A percentile compares a stretch with the other conserved stretches of the same genome.
These are phyloP conservation scores for Brienomyrus brachyistius DNA, from an alignment of 2,113 vertebrate genomes.

Conservation along the genomic window DNA sequence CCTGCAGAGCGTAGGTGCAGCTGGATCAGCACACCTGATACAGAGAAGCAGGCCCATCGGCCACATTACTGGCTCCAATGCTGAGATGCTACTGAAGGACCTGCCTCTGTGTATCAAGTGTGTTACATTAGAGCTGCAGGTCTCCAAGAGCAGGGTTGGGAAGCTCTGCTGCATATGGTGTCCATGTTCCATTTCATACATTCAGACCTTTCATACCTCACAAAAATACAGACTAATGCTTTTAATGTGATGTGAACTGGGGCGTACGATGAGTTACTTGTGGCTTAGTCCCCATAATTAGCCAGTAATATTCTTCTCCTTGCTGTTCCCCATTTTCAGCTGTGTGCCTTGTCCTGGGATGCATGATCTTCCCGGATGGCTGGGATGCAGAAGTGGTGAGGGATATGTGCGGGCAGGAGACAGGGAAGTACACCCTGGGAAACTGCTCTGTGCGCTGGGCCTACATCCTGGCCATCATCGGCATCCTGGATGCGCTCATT, in stretches of 20 bases:
- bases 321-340: conserved; percentile 50
- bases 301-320: neutral
- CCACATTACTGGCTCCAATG: no score
- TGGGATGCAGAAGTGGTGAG: conserved; percentile 86
- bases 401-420: conserved; percentile 87
- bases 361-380: conserved; percentile 86
- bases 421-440: conserved; percentile 80
- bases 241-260: neutral
- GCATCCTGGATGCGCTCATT: conserved; percentile 87
- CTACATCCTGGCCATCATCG: conserved; percentile 87
- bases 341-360: conserved; percentile 84
- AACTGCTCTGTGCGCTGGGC: conserved; percentile 90
- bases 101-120: no score
- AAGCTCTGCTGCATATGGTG: no score
- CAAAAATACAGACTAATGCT: neutral
- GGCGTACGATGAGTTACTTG: neutral
- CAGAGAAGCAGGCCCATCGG: no score
- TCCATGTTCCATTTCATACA: neutral
- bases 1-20: no score
- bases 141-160: no score
- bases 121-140: no score
- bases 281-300: neutral
- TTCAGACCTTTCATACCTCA: neutral
- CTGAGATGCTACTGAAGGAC: no score
- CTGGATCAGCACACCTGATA: no score